Conservation (phyloP, 2,888 invertebrate species). For the Drosophila longiperda region DNA sequence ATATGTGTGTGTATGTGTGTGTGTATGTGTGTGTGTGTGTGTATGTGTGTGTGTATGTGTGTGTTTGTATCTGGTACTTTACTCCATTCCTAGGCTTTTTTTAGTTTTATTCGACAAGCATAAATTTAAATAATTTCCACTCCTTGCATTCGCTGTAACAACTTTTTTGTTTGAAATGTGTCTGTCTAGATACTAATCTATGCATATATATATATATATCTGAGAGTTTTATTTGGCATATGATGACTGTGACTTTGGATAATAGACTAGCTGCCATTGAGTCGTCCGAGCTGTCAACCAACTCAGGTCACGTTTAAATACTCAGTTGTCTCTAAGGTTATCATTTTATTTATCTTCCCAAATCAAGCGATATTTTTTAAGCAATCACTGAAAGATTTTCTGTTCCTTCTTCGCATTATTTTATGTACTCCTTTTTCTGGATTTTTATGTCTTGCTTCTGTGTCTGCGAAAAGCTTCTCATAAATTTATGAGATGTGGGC, state of each 20-base stretch:
- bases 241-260: conserved; percentile 17
- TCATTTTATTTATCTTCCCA: not conserved
- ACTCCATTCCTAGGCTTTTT: conserved; percentile 22
- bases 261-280: conserved; percentile 1
- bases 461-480: conserved; percentile 30
- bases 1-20: conserved; percentile 7
- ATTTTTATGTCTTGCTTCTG: conserved; percentile 41
- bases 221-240: conserved; percentile 22
- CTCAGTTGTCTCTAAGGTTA: not conserved
- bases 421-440: conserved; percentile 5
- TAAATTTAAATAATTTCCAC: conserved; percentile 77
- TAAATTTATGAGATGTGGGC: conserved; percentile 47
- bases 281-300: conserved; percentile 23
- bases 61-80: conserved; percentile 29
- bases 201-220: conserved; percentile 14
- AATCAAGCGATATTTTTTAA: not conserved
- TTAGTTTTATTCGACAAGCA: conserved; percentile 48
- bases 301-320: not conserved
- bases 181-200: conserved; percentile 32
- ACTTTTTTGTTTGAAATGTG: conserved; percentile 37
- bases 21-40: conserved; percentile 1
- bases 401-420: conserved; percentile 1
- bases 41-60: not conserved
- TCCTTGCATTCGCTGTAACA: conserved; percentile 53
- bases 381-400: not conserved